phyloP scores from a whole-genome alignment of 2,113 vertebrate genomes.

The Lophochroa leadbeateri region DNA sequence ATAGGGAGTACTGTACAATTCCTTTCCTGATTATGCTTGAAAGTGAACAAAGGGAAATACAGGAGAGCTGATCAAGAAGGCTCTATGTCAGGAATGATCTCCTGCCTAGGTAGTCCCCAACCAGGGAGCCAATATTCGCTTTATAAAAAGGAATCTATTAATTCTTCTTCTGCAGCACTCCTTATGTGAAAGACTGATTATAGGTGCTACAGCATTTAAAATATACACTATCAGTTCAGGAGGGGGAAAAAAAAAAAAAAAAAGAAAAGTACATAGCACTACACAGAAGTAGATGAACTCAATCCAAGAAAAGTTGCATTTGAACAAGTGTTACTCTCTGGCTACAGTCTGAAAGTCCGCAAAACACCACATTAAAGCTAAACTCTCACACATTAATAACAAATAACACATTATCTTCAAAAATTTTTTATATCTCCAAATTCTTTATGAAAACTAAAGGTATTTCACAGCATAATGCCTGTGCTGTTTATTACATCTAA shows the following conservation, averaged over 20 bases:
- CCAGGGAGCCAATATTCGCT: neutral
- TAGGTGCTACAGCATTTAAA: neutral
- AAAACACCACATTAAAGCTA: neutral
- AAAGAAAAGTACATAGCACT: neutral
- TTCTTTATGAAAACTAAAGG: neutral
- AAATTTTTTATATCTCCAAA: neutral
- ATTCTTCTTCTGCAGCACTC: neutral
- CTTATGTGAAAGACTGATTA: neutral
- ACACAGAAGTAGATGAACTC: neutral
- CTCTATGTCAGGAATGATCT: neutral
- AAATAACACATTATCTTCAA: neutral
- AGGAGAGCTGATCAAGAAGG: neutral
- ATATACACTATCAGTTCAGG: neutral
- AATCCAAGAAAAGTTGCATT: neutral
- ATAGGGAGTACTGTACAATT: neutral
- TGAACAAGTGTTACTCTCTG: neutral
- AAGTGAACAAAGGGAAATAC: neutral
- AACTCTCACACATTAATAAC: neutral
- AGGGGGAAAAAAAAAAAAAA: neutral
- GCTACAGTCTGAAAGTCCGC: neutral
- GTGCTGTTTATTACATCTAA: neutral
- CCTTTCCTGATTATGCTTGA: neutral
- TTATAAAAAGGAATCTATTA: neutral
- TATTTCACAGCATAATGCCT: neutral
- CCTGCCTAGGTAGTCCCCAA: neutral